These are phyloP conservation scores for Pogonomyrmex barbatus DNA, from an alignment of 1,140 invertebrate genomes.

Conservation along the genomic window DNA sequence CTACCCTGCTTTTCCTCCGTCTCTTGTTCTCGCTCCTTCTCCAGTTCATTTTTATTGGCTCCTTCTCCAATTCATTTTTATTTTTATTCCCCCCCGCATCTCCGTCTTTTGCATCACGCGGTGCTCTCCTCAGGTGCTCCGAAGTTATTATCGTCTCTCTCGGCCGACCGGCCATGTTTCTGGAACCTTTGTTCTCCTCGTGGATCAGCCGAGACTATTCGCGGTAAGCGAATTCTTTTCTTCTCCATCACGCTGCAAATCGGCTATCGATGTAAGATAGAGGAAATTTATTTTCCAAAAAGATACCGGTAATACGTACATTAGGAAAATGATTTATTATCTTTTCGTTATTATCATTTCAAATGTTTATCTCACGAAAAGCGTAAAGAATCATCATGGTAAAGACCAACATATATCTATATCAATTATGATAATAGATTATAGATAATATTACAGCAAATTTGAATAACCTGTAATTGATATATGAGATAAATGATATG, in stretches of 20 bases:
- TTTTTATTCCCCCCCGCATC: conserved; percentile 10
- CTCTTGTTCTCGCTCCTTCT: conserved; percentile 39
- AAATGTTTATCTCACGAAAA: neutral
- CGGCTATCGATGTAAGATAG: neutral
- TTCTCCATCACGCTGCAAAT: neutral
- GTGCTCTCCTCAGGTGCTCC: conserved; percentile 51
- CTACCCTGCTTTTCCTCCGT: neutral
- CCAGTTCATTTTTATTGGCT: conserved; percentile 52
- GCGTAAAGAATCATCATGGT: neutral
- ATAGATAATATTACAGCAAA: neutral
- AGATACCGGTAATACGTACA: neutral
- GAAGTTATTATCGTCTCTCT: conserved; percentile 54
- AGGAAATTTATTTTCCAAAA: neutral
- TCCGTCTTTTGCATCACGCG: conserved; percentile 41
- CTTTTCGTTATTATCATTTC: neutral
- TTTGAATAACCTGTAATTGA: neutral
- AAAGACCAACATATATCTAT: neutral
- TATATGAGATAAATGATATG: neutral
- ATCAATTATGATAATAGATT: neutral
- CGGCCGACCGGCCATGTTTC: neutral
- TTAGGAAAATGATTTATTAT: neutral
- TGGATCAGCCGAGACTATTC: neutral
- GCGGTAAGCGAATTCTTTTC: conserved; percentile 12
- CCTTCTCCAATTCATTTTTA: conserved; percentile 55
- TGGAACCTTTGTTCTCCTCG: conserved; percentile 28